These are phyloP conservation scores for Brachionus manjavacas DNA, from an alignment of 1,140 invertebrate species.

Conservation along the genomic window DNA sequence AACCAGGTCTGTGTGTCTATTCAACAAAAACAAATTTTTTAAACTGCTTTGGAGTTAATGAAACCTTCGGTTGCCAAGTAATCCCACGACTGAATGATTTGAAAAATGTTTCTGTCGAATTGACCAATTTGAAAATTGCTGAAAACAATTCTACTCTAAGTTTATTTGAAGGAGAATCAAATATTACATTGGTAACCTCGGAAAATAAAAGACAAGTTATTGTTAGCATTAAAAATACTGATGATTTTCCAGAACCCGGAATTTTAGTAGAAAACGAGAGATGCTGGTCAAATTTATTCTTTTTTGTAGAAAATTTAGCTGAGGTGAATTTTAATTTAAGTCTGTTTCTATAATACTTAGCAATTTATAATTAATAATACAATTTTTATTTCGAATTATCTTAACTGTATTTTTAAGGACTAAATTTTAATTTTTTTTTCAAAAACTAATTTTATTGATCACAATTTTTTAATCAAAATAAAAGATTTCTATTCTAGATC, in stretches of 20 bases:
- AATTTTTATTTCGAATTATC: too few species aligned
- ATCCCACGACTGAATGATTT: neutral
- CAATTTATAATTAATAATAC: too few species aligned
- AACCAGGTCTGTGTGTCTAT: neutral
- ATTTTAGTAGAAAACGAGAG: neutral
- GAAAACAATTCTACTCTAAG: neutral
- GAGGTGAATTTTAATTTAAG: neutral
- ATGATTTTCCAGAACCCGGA: slow-evolving; percentile 6
- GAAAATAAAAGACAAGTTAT: neutral
- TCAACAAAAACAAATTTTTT: neutral
- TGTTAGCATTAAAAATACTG: neutral
- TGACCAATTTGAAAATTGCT: neutral
- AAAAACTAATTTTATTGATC: too few species aligned
- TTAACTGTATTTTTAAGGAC: too few species aligned
- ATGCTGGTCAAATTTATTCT: neutral
- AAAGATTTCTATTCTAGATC: too few species aligned
- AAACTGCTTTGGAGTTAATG: neutral
- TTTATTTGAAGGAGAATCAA: neutral
- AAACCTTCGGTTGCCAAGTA: neutral
- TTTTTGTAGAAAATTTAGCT: neutral
- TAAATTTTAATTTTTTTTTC: too few species aligned
- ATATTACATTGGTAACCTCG: neutral
- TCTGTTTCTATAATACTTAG: neutral
- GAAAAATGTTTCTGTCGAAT: neutral
- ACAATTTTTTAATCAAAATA: too few species aligned